Evolutionary conservation across 2,797 vertebrate species (phyloP).

Genomic region (Peromyscus nudipes): DNA sequence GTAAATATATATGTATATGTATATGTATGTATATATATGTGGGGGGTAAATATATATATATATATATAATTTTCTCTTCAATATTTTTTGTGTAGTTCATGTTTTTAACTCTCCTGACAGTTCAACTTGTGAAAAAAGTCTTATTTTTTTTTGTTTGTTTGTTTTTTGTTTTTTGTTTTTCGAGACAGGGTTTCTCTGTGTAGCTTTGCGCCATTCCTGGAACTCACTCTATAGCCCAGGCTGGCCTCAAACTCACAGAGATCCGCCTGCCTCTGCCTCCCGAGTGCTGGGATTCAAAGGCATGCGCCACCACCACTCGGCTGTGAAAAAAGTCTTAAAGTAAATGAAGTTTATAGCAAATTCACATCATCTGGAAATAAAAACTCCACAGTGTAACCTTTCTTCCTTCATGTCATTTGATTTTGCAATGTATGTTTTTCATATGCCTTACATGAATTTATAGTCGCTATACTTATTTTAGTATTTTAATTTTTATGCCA

Average conservation of each 20-base stretch:
- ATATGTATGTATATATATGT: background rate
- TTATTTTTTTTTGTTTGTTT: no score
- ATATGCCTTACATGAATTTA: background rate
- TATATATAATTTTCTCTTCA: background rate
- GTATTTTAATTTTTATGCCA: background rate
- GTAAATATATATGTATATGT: background rate
- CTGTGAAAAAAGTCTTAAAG: background rate
- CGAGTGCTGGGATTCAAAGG: no score
- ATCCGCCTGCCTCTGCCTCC: no score
- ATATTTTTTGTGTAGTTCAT: background rate
- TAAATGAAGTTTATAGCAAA: background rate
- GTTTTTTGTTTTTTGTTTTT: no score
- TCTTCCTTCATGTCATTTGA: background rate
- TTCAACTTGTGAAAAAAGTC: background rate
- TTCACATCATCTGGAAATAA: background rate
- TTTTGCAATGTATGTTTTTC: background rate
- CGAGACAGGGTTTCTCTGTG: no score
- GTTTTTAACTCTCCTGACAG: background rate
- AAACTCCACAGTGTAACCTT: background rate
- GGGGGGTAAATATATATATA: background rate
- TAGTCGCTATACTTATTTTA: background rate
- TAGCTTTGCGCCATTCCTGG: no score
- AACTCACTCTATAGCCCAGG: no score
- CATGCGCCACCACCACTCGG: no score
- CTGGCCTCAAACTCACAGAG: no score